Conservation (phyloP, 2,888 invertebrate species). For the Argynnis bischoffii region DNA sequence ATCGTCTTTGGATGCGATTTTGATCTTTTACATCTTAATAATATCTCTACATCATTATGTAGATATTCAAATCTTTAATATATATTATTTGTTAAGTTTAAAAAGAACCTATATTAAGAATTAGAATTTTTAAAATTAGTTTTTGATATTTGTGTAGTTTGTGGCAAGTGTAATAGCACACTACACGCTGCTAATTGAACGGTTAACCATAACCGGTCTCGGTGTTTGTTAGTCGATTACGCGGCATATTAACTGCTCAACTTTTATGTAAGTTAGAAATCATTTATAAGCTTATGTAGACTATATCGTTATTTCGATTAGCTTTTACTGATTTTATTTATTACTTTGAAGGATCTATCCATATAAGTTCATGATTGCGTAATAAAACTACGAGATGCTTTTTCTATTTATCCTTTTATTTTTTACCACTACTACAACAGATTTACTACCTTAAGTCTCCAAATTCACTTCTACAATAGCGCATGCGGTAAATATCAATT, state of each 20-base stretch:
- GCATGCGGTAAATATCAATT: no score
- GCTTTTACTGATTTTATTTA: neutral
- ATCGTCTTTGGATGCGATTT: no score
- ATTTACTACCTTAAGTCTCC: no score
- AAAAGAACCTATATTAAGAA: neutral
- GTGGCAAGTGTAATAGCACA: conserved; percentile 22
- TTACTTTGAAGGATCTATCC: neutral
- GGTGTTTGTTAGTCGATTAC: conserved; percentile 63
- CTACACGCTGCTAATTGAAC: conserved; percentile 74
- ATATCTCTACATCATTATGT: no score
- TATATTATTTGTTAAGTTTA: neutral
- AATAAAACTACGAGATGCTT: no score
- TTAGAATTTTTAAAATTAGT: neutral
- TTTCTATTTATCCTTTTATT: no score
- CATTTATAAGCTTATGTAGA: neutral
- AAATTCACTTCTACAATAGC: no score
- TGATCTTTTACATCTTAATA: no score
- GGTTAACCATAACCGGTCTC: conserved; percentile 55
- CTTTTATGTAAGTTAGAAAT: conserved; percentile 21
- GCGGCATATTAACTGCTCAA: conserved; percentile 21
- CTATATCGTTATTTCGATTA: neutral
- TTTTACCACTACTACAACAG: no score
- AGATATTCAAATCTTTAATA: neutral
- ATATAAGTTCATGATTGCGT: no score
- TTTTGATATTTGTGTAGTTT: conserved; percentile 17